Base-by-base conservation (phyloP, 2,888 invertebrate genomes). In the Macrophya annulata region DNA sequence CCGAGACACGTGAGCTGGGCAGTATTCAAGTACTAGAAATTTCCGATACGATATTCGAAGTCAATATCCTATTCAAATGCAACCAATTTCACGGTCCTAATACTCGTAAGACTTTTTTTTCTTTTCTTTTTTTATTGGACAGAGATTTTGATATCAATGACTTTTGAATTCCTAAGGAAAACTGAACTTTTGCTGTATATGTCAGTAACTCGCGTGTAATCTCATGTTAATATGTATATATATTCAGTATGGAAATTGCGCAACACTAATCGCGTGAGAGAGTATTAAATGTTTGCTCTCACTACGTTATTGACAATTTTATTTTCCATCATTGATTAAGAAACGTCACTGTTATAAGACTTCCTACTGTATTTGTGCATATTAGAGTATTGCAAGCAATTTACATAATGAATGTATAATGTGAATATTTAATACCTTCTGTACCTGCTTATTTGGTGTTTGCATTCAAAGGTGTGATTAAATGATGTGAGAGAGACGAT, bases 261-360 rank as follows among this genome's bases (percentile, higher is more conserved):
- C 8, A 6, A 62, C 62, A 43, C 4, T 62, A 62, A 62, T 81
- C 40, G 81, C 81, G 45, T 81, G 81, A 51, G 81, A 81, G 43
- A n/a, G 43, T 62, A 12, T 43, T 10, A 62, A 21, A 81, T 25
- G n/a, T 81, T 40, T 15, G 62, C 62, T 81, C 59, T 59, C 77
- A 51, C 55, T 51, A 77, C 55, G 31, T 51, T 17, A 55, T 37
- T 12, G 37, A 77, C 8, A 6, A 31, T 51, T 77, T n/a, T 17
- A 21, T 5, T 48, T 10, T 55, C n/a, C 12, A 12, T 37, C 5
- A 77, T 48, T 76, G 48, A 48, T 48, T 48, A 45, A 6, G 25
- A 15, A 4, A 48, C 21, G 21, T 48, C 4, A 48, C 40, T 76
- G n/a, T n/a, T n/a, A n/a, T 40, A 8, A 31, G 31, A 21, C 76